Evolutionary conservation across 2,797 vertebrate species (phyloP).

Genomic region (Xiphophorus birchmanni): DNA sequence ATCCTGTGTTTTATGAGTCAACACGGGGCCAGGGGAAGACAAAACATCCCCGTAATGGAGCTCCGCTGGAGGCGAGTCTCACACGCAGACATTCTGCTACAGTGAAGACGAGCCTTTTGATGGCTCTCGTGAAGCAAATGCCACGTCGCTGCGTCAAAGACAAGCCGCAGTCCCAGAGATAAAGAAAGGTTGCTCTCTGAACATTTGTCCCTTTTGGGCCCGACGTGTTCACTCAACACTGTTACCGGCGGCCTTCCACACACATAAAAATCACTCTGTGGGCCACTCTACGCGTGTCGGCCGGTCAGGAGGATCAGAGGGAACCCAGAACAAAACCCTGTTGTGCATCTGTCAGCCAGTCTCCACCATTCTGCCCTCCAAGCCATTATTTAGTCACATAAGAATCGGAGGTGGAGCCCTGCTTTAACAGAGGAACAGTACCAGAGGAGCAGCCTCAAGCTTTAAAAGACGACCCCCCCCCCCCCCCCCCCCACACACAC

Average conservation of each 20-base stretch:
- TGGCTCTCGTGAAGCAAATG: slow-evolving; percentile 58
- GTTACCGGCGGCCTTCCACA: slow-evolving; percentile 41
- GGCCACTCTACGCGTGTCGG: slow-evolving; percentile 46
- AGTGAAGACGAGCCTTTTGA: slow-evolving; percentile 43
- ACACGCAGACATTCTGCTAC: slow-evolving; percentile 45
- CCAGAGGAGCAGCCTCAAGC: slow-evolving; percentile 44
- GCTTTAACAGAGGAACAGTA: slow-evolving; percentile 37
- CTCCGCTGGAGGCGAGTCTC: slow-evolving; percentile 55
- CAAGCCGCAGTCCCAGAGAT: slow-evolving; percentile 46
- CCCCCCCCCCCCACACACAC: too few species aligned
- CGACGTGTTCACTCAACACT: slow-evolving; percentile 60
- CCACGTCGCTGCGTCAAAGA: slow-evolving; percentile 57
- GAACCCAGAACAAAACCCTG: slow-evolving; percentile 72
- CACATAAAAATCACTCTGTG: slow-evolving; percentile 16
- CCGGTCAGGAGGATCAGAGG: slow-evolving; percentile 74
- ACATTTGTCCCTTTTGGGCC: slow-evolving; percentile 70
- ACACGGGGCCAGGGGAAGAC: slow-evolving; percentile 55
- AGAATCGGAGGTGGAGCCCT: slow-evolving; percentile 56
- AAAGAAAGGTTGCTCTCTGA: slow-evolving; percentile 42
- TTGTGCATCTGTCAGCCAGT: slow-evolving; percentile 73
- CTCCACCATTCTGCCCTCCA: slow-evolving; percentile 36
- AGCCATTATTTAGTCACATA: slow-evolving; percentile 49
- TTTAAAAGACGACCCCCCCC: slow-evolving; percentile 15
- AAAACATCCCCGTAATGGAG: slow-evolving; percentile 67
- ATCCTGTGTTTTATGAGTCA: slow-evolving; percentile 60